Evolutionary conservation across 1,140 invertebrate species (phyloP).

Genomic region (Cydia amplana): DNA sequence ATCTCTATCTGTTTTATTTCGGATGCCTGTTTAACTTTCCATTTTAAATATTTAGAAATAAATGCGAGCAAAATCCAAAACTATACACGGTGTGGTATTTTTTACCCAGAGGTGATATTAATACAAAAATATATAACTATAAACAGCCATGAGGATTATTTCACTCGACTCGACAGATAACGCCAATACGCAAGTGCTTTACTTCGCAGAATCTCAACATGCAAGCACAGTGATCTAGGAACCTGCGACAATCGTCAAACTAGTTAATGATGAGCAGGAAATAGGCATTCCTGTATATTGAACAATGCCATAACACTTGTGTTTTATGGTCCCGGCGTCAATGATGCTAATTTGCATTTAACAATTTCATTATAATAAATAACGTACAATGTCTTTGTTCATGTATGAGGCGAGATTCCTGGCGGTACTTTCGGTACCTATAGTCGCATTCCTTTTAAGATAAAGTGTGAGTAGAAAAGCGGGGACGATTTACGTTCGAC

Average conservation of each 20-base stretch:
- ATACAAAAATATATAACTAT: neutral
- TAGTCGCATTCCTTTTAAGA: neutral
- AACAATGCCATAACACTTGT: constrained; percentile 55
- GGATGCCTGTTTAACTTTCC: too few relatives aligned
- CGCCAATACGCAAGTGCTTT: neutral
- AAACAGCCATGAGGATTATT: neutral
- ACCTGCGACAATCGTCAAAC: constrained; percentile 46
- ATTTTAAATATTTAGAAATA: too few relatives aligned
- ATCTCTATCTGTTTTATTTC: too few relatives aligned
- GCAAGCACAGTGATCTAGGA: constrained; percentile 30
- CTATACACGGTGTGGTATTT: too few relatives aligned
- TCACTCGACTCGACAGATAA: neutral
- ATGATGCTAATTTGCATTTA: constrained; percentile 48
- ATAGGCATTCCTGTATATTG: constrained; percentile 58
- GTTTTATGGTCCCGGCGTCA: constrained; percentile 60
- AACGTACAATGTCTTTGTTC: constrained; percentile 33
- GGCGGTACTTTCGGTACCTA: neutral
- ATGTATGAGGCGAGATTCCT: neutral
- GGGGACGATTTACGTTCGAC: neutral
- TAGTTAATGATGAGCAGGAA: constrained; percentile 63
- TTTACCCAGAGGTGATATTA: neutral
- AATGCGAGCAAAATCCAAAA: too few relatives aligned
- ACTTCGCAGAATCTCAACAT: constrained; percentile 14
- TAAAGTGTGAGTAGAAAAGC: constrained; percentile 16
- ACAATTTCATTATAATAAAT: constrained; percentile 43